Percentiles rank a stretch among this genome's conserved stretches.
Conservation (phyloP, 2,113 vertebrate genomes). For the Ameiurus melas region DNA sequence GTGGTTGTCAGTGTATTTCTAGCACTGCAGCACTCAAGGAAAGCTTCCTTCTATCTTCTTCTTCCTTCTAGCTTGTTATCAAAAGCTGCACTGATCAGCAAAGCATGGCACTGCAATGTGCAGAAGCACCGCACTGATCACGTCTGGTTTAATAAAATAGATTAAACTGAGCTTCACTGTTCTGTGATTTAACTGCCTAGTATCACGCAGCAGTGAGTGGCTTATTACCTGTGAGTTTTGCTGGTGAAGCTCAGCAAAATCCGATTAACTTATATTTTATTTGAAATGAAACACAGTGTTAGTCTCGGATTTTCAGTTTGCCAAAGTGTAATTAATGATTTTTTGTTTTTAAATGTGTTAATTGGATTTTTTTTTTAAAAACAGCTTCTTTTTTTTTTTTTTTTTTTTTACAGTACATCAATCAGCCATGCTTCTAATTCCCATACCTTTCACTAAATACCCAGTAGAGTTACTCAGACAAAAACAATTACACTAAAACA, state of each 20-base stretch:
- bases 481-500: not conserved
- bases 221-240: not conserved
- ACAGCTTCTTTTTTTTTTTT: not conserved
- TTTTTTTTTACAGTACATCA: not conserved
- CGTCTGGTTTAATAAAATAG: not conserved
- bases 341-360: not conserved
- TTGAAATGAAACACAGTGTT: not conserved
- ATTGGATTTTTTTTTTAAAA: not conserved
- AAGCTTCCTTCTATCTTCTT: not conserved
- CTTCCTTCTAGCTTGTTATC: not conserved
- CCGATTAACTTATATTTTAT: not conserved
- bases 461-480: not conserved
- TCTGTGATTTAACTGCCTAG: not conserved
- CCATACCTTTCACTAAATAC: not conserved
- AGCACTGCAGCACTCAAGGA: not conserved
- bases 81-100: constrained; percentile 21
- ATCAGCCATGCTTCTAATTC: not conserved
- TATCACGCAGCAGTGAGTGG: not conserved
- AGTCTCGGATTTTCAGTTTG: not conserved
- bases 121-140: not conserved
- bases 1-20: not conserved
- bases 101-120: not conserved
- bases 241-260: not conserved
- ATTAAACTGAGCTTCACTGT: not conserved
- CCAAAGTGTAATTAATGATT: not conserved